Evolutionary conservation across 1,140 invertebrate genomes (phyloP), one percentile per base, ranked within the genome.

Genomic region (Pteromalus puparum): DNA sequence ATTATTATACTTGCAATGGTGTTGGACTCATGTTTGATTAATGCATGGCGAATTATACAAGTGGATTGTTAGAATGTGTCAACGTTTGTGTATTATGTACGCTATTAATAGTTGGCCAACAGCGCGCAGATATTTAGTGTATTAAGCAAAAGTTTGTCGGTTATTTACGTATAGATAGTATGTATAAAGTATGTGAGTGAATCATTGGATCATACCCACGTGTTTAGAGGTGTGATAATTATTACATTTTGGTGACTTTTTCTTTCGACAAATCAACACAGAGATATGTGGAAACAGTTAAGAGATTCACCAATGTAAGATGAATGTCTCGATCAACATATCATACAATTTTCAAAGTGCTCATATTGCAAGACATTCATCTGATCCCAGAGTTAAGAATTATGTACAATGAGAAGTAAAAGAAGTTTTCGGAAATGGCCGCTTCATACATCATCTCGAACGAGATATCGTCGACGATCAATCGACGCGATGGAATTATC

Each of bases 81-180:
- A 12, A 75, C n/a, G 10, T 9, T 42, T 68, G 61, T 77, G 34
- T 77, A 61, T 80, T 79, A 75, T 67, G 26, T 67, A 80, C 70
- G 24, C 70, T 84, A 77, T 77, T 81, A 77, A 81, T 48, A 18
- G 38, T 68, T 81, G 48, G 73, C 28, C 24, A 76, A 70, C 61
- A 34, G 72, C 79, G 72, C 79, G 61, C 75, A 78, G n/a, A 18
- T 78, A 34, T 82, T 85, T 72, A 85, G 80, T 85, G 46, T 78
- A 74, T 85, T 65, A 85, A 79, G 84, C 84, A 85, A 67, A 67
- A 81, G 72, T 72, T 79, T 68, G 21, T 26, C 15, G 42, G 78
- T 81, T 85, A 85, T 38, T 81, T 65, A 81, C 70, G 73, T 68
- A 80, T 74, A 74, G 34, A n/a, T 67, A 72, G 46, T 53, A 18